These are phyloP conservation scores for Coendou prehensilis DNA, from an alignment of 2,797 vertebrate genomes.

Conservation along the genomic window DNA sequence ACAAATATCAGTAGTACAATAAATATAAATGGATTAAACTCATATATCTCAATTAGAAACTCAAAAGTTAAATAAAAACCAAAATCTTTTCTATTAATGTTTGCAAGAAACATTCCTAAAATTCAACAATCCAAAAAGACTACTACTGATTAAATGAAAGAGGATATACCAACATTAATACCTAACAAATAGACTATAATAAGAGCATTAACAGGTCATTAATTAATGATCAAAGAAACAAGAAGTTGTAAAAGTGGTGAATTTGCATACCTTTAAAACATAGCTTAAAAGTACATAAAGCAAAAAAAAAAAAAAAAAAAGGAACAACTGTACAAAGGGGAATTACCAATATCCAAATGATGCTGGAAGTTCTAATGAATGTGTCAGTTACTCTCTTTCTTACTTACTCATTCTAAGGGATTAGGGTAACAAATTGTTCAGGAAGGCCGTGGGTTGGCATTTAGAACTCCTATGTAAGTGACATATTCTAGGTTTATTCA, in stretches of 20 bases:
- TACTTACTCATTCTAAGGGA: not conserved
- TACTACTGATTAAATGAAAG: not conserved
- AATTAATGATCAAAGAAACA: not conserved
- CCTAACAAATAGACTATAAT: not conserved
- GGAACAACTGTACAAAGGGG: not conserved
- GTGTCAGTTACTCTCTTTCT: not conserved
- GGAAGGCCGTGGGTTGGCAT: not conserved
- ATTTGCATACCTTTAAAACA: slow-evolving; percentile 5
- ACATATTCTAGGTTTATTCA: not conserved
- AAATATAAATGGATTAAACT: not conserved
- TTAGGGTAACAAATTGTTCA: not conserved
- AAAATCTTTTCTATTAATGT: not conserved
- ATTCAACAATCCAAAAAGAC: not conserved
- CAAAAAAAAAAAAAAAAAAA: not conserved
- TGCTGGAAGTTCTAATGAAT: not conserved
- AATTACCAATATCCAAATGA: not conserved
- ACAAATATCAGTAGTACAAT: slow-evolving; percentile 13
- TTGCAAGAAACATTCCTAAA: not conserved
- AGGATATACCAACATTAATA: not conserved
- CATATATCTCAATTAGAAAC: slow-evolving; percentile 30
- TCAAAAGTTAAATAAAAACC: not conserved
- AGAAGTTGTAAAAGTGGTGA: not conserved
- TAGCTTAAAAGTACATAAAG: not conserved
- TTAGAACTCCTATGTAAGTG: not conserved
- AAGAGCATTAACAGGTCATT: not conserved